A percentile compares a stretch with the other conserved stretches of the same genome.
phyloP scores from a whole-genome alignment of 2,113 vertebrate genomes.

The Manacus vitellinus region DNA sequence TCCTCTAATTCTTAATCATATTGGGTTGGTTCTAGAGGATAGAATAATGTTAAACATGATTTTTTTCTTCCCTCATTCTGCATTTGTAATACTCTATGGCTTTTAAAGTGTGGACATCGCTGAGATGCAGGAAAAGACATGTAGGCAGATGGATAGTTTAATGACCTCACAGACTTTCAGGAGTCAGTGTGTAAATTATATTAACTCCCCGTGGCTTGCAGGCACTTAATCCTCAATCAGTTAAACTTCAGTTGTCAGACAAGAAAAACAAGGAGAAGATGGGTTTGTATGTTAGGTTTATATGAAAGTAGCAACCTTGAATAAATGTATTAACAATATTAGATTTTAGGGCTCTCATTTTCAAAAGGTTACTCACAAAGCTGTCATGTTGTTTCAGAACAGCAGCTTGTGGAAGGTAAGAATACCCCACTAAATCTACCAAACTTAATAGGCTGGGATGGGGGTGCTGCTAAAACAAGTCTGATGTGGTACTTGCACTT shows the following conservation, averaged over 20 bases:
- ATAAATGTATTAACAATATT: not conserved
- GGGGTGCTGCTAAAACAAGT: not conserved
- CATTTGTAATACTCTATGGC: not conserved
- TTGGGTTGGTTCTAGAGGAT: not conserved
- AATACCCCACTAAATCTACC: not conserved
- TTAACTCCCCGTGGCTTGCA: not conserved
- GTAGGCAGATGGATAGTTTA: not conserved
- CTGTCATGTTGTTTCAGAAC: not conserved
- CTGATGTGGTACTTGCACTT: not conserved
- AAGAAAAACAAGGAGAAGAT: not conserved
- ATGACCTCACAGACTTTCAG: not conserved
- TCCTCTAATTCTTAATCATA: not conserved
- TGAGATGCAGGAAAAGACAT: not conserved
- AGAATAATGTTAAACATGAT: not conserved
- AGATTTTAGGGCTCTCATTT: not conserved
- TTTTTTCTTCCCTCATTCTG: rapidly evolving
- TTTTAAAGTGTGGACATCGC: not conserved
- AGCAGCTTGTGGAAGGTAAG: not conserved
- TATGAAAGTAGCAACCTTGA: not conserved
- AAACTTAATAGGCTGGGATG: not conserved
- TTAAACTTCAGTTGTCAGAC: not conserved
- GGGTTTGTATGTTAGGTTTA: not conserved
- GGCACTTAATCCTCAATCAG: not conserved
- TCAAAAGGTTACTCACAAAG: not conserved
- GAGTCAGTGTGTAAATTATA: not conserved